Base-by-base conservation (phyloP, 2,113 vertebrate species). In the Neogobius melanostomus region DNA sequence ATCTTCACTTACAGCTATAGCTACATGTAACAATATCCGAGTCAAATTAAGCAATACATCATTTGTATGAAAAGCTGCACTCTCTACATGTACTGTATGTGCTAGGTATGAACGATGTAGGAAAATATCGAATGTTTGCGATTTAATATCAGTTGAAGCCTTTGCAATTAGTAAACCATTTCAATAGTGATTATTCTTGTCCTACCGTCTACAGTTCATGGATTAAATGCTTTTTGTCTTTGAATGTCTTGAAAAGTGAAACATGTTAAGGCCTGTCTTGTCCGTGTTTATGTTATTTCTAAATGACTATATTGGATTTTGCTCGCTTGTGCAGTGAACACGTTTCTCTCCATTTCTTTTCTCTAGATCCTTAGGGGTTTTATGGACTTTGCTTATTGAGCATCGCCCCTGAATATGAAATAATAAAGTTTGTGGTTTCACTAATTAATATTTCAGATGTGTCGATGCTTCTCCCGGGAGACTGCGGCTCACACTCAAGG, bases 401-500 rank as follows among this genome's bases (percentile, higher is more conserved):
- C 59, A 61, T 45, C n/a, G 44, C 36, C 59, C 8, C n/a, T 64
- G 61, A 64, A 64, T 46, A 48, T 17, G 16, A 47, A 46, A 64
- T 48, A 64, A 64, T 64, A 12, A 21, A 48, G 45, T 48, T 17
- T 47, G 43, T 17, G n/a, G 45, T 48, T 64, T 47, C 45, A 48
- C 44, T 64, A 64, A 64, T 64, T 64, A 64, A 64, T 47, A 51
- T 64, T 68, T n/a, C 12, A 66, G 45, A 17, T 68, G 66, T 3
- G 59, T 51, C 47, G 60, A 56, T 5, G 16, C 43, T 48, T 56
- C 45, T 78, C 54, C 61, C 36, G 57, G 44, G 36, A 64, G 53
- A 74, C 67, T 21, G 52, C 8, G 36, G 51, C 28, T 66, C 54
- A 66, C 1, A 16, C 75, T 60, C 64, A 80, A 76, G 70, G 70